Percentiles rank a stretch among this genome's conserved stretches.
phyloP scores from a whole-genome alignment of 2,797 vertebrate species.

The Trachops cirrhosus region DNA sequence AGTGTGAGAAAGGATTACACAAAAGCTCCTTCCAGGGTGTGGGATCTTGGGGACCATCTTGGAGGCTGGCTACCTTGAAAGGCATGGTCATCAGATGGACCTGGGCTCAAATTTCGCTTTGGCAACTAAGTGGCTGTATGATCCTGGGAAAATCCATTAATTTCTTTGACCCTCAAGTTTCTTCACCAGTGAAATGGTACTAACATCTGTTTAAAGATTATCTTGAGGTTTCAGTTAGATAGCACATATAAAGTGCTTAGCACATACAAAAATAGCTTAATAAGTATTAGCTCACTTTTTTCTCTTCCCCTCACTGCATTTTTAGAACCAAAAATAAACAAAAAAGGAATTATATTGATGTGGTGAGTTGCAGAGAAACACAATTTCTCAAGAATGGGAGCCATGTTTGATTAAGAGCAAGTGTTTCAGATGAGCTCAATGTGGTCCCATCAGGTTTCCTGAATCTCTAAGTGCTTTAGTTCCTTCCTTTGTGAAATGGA shows the following conservation, averaged over 20 bases:
- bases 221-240: background rate
- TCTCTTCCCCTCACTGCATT: background rate
- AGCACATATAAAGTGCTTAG: background rate
- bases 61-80: background rate
- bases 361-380: background rate
- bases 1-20: background rate
- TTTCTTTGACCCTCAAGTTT: constrained; percentile 1
- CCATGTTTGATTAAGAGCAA: background rate
- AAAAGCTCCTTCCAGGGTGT: background rate
- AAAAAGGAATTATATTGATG: background rate
- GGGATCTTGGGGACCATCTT: background rate
- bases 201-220: background rate
- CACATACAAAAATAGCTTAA: background rate
- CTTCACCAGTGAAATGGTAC: background rate
- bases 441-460: background rate
- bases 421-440: background rate
- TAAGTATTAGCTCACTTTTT: background rate
- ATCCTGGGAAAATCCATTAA: background rate
- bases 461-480: background rate
- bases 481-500: background rate
- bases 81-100: background rate
- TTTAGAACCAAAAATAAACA: background rate
- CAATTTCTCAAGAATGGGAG: background rate
- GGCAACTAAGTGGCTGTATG: background rate
- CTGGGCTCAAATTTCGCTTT: background rate